Evolutionary conservation across 2,113 vertebrate species (phyloP), one percentile per base, ranked within the genome.

Genomic region (Siniperca chuatsi): DNA sequence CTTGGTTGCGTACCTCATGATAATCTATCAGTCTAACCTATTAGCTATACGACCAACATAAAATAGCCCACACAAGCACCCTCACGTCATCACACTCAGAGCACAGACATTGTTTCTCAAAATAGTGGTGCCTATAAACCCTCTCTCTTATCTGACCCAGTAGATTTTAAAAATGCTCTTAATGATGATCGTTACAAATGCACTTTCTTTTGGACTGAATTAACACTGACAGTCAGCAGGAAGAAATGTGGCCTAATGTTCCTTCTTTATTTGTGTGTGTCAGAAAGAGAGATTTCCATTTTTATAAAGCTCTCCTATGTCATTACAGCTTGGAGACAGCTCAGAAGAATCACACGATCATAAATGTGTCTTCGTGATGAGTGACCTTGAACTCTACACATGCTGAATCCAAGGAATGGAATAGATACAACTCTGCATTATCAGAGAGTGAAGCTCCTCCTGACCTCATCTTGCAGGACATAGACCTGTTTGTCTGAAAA

Each of bases 361-460:
- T 40, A 33, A 37, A 10, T 18, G 12, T 48, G 35, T 79, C 69
- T 64, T 83, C 86, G 60, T 62, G 58, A 84, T 72, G 83, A 87
- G 74, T 90, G 92, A 94, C 90, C 88, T 91, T 92, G 75, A 92
- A 88, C 83, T 79, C 69, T 64, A 54, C 82, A 57, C 55, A 40
- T 52, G 80, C 58, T 79, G 65, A 71, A 84, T 48, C 74, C 44
- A 84, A 78, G 66, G 29, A 73, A 50, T 44, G 42, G 71, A 83
- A 82, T 82, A 75, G 40, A 73, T 58, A n/a, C 50, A 65, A 72
- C 71, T 65, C 55, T 50, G 55, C 40, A 44, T 54, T 71, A 75
- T 79, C 87, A 66, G 65, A 68, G 61, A 6, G 10, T 65, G 54
- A 90, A 85, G 52, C 52, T 68, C 16, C 12, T 65, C 67, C 69